Percentiles rank a stretch among this genome's conserved stretches.
Conservation (phyloP, 2,797 vertebrate genomes). For the Leptatherina wallacei region DNA sequence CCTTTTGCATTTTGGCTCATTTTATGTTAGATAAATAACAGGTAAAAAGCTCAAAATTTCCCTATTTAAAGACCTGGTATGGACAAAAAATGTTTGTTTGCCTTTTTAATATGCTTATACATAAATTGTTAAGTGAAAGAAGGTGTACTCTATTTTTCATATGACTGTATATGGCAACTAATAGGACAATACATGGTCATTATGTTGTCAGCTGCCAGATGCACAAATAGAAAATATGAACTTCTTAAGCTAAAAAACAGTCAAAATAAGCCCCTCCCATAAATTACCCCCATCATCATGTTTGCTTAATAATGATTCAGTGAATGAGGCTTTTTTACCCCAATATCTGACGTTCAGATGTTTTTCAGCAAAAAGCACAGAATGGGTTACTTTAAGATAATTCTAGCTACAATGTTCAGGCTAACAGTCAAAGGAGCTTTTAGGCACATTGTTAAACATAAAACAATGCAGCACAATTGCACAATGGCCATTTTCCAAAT, state of each 20-base stretch:
- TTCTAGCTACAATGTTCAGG: slow-evolving; percentile 61
- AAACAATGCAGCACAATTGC: slow-evolving; percentile 14
- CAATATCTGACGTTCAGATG: slow-evolving; percentile 16
- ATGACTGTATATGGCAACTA: too few species aligned
- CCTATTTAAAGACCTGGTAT: too few species aligned
- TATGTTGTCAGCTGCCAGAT: neutral
- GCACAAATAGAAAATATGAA: neutral
- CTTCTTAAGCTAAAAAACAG: neutral
- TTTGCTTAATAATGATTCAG: neutral
- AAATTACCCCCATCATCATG: too few species aligned
- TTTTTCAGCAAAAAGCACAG: slow-evolving; percentile 27
- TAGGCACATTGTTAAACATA: slow-evolving; percentile 60
- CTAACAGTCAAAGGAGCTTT: slow-evolving; percentile 63
- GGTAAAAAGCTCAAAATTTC: too few species aligned
- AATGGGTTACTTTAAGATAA: slow-evolving; percentile 46
- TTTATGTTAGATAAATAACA: too few species aligned
- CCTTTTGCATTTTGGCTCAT: too few species aligned
- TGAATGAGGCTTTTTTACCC: neutral
- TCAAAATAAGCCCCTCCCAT: neutral
- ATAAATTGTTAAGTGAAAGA: neutral
- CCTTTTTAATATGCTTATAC: too few species aligned
- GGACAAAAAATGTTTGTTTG: too few species aligned
- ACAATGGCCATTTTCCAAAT: neutral
- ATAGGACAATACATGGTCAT: too few species aligned
- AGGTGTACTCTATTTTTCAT: neutral